These are phyloP conservation scores for Xanthorhoe spadicearia DNA, from an alignment of 2,888 invertebrate genomes.

Conservation along the genomic window DNA sequence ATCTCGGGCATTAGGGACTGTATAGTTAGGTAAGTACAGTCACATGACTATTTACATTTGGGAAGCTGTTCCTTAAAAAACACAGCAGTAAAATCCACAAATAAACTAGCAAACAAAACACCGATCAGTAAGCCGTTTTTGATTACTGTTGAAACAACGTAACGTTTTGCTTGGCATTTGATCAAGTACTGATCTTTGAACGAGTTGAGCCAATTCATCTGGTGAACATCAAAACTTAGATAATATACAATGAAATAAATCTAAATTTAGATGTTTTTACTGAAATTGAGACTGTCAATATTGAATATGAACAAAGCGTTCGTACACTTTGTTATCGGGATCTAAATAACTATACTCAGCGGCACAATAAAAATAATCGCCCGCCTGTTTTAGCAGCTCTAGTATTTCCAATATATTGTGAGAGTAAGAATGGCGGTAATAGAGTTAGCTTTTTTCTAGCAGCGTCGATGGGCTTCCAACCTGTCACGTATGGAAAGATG, in stretches of 20 bases:
- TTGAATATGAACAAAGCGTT: background rate
- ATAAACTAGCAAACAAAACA: constrained; percentile 10
- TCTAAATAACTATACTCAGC: too few relatives aligned
- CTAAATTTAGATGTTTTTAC: background rate
- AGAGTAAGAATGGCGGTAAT: too few relatives aligned
- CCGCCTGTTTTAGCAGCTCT: too few relatives aligned
- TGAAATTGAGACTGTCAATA: background rate
- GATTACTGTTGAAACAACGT: constrained; percentile 51
- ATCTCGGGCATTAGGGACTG: too few relatives aligned
- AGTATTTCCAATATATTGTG: too few relatives aligned
- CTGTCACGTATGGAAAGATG: too few relatives aligned
- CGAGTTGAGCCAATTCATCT: constrained; percentile 3
- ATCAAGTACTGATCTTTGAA: constrained; percentile 47
- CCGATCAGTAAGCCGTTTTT: constrained; percentile 58
- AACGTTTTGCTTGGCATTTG: constrained; percentile 58
- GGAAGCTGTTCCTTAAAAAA: background rate
- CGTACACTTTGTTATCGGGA: too few relatives aligned
- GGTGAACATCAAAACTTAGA: constrained; percentile 7
- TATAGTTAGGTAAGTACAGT: too few relatives aligned
- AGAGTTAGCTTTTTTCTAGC: too few relatives aligned
- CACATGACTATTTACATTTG: too few relatives aligned
- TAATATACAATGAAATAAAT: background rate
- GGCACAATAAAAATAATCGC: too few relatives aligned
- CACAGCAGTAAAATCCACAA: background rate
- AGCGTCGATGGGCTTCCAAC: too few relatives aligned